These are phyloP conservation scores for Sarcophaga carnaria DNA, from an alignment of 2,888 invertebrate genomes.

Conservation along the genomic window DNA sequence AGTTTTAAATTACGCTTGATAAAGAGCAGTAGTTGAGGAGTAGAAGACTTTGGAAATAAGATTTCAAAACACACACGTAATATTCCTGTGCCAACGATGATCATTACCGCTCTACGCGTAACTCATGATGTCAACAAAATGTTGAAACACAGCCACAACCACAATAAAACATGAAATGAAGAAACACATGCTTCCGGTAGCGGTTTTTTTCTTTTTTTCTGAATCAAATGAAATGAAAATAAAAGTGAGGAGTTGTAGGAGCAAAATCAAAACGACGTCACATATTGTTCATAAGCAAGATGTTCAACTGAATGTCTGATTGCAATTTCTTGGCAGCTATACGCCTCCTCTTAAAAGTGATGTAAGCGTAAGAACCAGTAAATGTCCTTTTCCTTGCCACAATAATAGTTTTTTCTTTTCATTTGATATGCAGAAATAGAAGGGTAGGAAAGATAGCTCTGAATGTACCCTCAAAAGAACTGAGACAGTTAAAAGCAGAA, in stretches of 20 bases:
- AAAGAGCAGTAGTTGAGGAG: background rate
- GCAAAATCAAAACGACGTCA: conserved; percentile 75
- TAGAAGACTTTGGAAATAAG: background rate
- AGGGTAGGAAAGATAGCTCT: background rate
- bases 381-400: conserved; percentile 61
- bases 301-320: conserved; percentile 58
- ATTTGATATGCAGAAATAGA: conserved; percentile 13
- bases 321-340: conserved; percentile 44
- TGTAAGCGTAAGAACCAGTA: conserved; percentile 43
- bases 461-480: background rate
- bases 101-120: conserved; percentile 38
- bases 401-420: conserved; percentile 43
- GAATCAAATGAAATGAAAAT: conserved; percentile 74
- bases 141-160: conserved; percentile 48
- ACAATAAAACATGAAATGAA: conserved; percentile 40
- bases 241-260: conserved; percentile 71
- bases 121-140: conserved; percentile 65
- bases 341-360: conserved; percentile 60
- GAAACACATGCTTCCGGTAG: conserved; percentile 78
- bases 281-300: conserved; percentile 44
- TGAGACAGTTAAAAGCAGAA: conserved; percentile 28
- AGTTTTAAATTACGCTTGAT: conserved; percentile 59
- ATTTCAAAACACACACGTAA: conserved; percentile 45
- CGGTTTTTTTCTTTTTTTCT: conserved; percentile 56
- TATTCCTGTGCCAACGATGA: conserved; percentile 35